Base-by-base conservation (phyloP, 2,113 vertebrate species). In the Toxostoma redivivum region DNA sequence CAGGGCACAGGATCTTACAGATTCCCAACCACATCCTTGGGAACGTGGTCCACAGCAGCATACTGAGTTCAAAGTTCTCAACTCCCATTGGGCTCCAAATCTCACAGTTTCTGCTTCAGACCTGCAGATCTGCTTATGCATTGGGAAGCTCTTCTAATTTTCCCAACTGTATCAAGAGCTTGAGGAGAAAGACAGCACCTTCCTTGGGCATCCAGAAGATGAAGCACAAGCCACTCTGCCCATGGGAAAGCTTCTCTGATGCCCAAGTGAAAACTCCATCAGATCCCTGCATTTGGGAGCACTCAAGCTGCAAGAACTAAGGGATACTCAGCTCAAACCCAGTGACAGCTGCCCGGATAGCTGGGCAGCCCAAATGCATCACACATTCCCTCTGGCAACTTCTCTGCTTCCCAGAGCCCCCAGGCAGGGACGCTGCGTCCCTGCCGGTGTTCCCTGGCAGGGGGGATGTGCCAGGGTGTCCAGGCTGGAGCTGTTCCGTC, bases 31-130 rank as follows among this genome's bases (percentile, higher is more conserved):
- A 54, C 11, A 50, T 42, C 83, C 33, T 42, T 0, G 0, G 54
- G 27, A 9, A 16, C 10, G 4, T 1, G 22, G 15, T 51, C 45
- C 62, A 42, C 31, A 7, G 20, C 40, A 51, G 10, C 0, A 0
- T 20, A 2, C 50, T 10, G 4, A 80, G 33, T 42, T 58, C 60
- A 45, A 45, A 33, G 11, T 22, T 44, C 77, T 50, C 67, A 37
- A 6, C 42, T 47, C 58, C 14, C 2, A 1, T 1, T 6, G 16
- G 35, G 28, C 65, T 90, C 37, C 73, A 40, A 84, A 81, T 9
- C 22, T 6, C 35, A 24, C 2, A 12, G 61, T 4, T 94, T 37
- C 84, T 84, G 30, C 80, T 72, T 35, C 77, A 48, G 45, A 66
- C n/a, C n/a, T 13, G 6, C 44, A 50, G 24, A 48, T 58, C 4